Evolutionary conservation across 1,140 invertebrate genomes (phyloP).

Genomic region (Musca domestica): DNA sequence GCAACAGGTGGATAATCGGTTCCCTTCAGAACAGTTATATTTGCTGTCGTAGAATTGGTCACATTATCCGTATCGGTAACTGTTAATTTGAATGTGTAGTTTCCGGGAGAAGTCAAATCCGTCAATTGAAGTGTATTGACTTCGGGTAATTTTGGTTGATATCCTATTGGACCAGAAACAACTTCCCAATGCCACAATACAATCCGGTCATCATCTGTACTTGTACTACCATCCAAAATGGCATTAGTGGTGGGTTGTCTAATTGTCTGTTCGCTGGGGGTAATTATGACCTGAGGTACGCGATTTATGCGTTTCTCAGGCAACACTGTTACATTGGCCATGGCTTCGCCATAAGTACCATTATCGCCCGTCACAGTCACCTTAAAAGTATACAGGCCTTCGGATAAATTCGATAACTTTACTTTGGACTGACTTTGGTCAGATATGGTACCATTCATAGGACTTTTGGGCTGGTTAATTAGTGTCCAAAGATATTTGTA

Average conservation of each 20-base stretch:
- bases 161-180: constrained; percentile 79
- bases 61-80: constrained; percentile 89
- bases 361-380: constrained; percentile 71
- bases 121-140: constrained; percentile 81
- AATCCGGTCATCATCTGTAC: constrained; percentile 78
- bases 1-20: constrained; percentile 93
- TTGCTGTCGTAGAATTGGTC: constrained; percentile 81
- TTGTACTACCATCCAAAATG: constrained; percentile 78
- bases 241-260: constrained; percentile 86
- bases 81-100: constrained; percentile 91
- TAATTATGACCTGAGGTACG: constrained; percentile 82
- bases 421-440: constrained; percentile 80
- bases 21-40: constrained; percentile 86
- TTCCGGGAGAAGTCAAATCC: constrained; percentile 79
- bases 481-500: constrained; percentile 89
- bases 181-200: constrained; percentile 89
- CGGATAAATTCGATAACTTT: constrained; percentile 73
- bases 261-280: constrained; percentile 78
- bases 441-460: constrained; percentile 73
- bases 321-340: constrained; percentile 88
- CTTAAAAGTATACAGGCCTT: constrained; percentile 87
- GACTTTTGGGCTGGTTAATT: constrained; percentile 75
- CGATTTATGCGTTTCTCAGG: constrained; percentile 84
- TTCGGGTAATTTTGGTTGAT: constrained; percentile 74
- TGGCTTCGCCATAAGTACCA: constrained; percentile 77